Evolutionary conservation across 30 jellyfish, hydroid and myxozoan species (phyloP).

Genomic region (Aurelia aurita): DNA sequence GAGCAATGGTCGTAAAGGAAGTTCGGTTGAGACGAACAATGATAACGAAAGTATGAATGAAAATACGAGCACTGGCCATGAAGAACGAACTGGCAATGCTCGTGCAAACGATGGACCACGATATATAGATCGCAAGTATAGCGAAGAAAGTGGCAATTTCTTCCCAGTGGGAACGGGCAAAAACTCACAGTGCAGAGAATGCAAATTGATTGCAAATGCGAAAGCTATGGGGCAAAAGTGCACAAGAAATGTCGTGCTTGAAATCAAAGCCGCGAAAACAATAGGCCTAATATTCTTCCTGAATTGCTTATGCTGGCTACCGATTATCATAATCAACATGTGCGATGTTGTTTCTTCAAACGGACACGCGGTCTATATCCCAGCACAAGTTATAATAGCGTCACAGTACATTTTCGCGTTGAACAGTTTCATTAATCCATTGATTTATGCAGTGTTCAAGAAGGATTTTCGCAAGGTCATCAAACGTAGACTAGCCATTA

Average conservation of each 20-base stretch:
- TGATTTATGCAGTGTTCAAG: constrained; percentile 76
- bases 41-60: too few relatives aligned
- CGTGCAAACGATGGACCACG: too few relatives aligned
- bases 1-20: too few relatives aligned
- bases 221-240: not conserved
- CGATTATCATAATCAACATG: constrained; percentile 67
- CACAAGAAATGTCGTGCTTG: constrained; percentile 32
- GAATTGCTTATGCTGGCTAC: constrained; percentile 82
- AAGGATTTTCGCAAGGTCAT: constrained; percentile 74
- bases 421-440: constrained; percentile 71
- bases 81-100: too few relatives aligned
- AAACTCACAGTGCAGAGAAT: not conserved
- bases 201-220: not conserved
- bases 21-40: too few relatives aligned
- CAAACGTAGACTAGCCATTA: constrained; percentile 16
- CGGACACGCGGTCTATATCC: constrained; percentile 56
- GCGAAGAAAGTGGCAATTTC: too few relatives aligned
- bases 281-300: constrained; percentile 59
- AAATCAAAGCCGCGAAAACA: constrained; percentile 68
- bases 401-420: constrained; percentile 64
- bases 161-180: not conserved
- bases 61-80: too few relatives aligned
- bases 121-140: too few relatives aligned
- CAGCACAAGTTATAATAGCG: constrained; percentile 34
- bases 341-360: constrained; percentile 46